These are phyloP conservation scores for Sialis fuliginosa DNA, from an alignment of 2,888 invertebrate species.

Conservation along the genomic window DNA sequence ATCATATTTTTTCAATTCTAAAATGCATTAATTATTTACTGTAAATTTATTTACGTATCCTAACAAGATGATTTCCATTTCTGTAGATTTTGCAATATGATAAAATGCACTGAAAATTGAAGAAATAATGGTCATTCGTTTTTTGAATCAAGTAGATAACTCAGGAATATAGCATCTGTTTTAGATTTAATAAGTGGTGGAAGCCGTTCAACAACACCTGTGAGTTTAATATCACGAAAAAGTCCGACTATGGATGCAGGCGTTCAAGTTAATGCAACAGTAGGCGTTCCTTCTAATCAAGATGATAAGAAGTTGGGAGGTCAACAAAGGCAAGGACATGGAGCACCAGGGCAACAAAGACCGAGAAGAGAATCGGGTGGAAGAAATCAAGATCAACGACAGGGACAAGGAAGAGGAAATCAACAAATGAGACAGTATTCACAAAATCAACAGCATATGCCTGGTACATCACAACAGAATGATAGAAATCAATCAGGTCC, in stretches of 20 bases:
- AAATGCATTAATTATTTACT: not conserved
- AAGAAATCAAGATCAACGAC: slow-evolving; percentile 15
- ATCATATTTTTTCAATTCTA: not conserved
- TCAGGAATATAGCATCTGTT: slow-evolving; percentile 27
- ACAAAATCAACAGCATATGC: slow-evolving; percentile 16
- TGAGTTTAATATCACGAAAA: slow-evolving; percentile 51
- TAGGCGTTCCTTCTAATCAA: slow-evolving; percentile 15
- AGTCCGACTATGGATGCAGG: slow-evolving; percentile 77
- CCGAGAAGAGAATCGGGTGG: slow-evolving; percentile 8
- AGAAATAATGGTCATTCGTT: too few species aligned
- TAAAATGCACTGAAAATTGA: too few species aligned
- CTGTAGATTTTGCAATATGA: too few species aligned
- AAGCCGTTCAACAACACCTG: slow-evolving; percentile 70
- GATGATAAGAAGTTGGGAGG: slow-evolving; percentile 21
- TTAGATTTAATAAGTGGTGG: slow-evolving; percentile 52
- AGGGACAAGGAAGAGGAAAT: slow-evolving; percentile 16
- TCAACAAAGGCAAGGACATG: slow-evolving; percentile 19
- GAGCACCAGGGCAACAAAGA: slow-evolving; percentile 13
- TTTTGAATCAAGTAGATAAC: slow-evolving; percentile 4
- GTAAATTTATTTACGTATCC: not conserved
- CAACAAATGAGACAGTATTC: slow-evolving; percentile 19
- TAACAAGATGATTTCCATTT: not conserved
- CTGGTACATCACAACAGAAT: slow-evolving; percentile 17
- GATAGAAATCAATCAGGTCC: slow-evolving; percentile 14
- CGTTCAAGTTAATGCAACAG: slow-evolving; percentile 42